These are phyloP conservation scores for Yponomeuta evonymella DNA, from an alignment of 2,888 invertebrate genomes.

Conservation along the genomic window DNA sequence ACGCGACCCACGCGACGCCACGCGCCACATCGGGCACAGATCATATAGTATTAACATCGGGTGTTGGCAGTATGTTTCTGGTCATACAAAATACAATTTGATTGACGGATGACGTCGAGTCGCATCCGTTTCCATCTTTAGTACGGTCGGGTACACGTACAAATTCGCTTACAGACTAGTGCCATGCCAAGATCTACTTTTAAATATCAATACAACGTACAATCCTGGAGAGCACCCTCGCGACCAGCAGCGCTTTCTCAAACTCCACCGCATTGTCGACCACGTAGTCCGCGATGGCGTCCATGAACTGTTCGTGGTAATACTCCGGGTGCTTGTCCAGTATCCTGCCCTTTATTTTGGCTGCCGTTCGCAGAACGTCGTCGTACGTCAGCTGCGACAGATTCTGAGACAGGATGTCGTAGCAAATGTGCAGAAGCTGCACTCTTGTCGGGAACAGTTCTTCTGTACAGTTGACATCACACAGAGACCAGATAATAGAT, in stretches of 20 bases:
- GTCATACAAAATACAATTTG: no score
- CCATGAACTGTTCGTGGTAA: conserved; percentile 78
- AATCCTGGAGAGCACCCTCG: conserved; percentile 71
- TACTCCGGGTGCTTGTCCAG: conserved; percentile 66
- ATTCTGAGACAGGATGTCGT: conserved; percentile 61
- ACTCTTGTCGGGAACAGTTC: conserved; percentile 54
- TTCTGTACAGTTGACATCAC: conserved; percentile 60
- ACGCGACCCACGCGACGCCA: no score
- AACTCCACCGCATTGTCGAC: conserved; percentile 71
- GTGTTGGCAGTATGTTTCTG: no score
- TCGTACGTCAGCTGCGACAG: conserved; percentile 58
- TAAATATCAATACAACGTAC: conserved; percentile 54
- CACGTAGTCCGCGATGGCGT: conserved; percentile 70
- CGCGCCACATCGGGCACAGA: no score
- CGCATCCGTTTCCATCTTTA: no score
- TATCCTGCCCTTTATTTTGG: conserved; percentile 63
- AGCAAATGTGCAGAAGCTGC: conserved; percentile 69
- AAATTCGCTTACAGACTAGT: no score
- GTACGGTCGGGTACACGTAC: no score
- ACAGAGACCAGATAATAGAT: conserved; percentile 75
- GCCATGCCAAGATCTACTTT: background rate
- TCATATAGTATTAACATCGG: no score
- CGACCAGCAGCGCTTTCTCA: conserved; percentile 60
- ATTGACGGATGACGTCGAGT: no score
- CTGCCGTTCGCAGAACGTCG: conserved; percentile 68